A percentile compares a stretch with the other conserved stretches of the same genome.
Conservation (phyloP, 2,797 vertebrate species). For the Pteropus rufus region DNA sequence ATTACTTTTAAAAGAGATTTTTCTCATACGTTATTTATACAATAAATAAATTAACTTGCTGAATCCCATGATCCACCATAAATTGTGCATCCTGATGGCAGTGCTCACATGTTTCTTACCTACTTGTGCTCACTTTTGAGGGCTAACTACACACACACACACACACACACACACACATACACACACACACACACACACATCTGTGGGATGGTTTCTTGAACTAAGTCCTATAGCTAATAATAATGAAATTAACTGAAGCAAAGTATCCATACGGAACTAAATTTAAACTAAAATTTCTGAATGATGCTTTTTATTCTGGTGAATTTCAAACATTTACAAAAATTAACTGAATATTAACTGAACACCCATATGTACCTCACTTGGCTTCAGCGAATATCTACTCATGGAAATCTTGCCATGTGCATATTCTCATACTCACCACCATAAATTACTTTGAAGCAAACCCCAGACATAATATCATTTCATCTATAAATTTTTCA, state of each 20-base stretch:
- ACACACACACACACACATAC: background rate
- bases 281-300: constrained; percentile 6
- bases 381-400: background rate
- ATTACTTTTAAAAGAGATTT: background rate
- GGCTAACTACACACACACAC: background rate
- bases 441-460: background rate
- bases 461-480: background rate
- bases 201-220: background rate
- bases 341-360: background rate
- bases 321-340: constrained; percentile 15
- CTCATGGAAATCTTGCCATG: background rate
- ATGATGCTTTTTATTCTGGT: background rate
- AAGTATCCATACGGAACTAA: background rate
- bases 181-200: fast-evolving
- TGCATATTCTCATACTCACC: background rate
- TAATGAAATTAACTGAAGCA: background rate
- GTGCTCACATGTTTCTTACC: background rate
- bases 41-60: background rate
- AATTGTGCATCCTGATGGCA: background rate
- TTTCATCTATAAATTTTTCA: background rate
- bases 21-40: background rate
- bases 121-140: background rate
- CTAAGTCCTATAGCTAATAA: background rate
- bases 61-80: background rate
- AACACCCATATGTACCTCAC: background rate